Conservation (phyloP, 1,140 invertebrate species). For the Cotesia vestalis region DNA sequence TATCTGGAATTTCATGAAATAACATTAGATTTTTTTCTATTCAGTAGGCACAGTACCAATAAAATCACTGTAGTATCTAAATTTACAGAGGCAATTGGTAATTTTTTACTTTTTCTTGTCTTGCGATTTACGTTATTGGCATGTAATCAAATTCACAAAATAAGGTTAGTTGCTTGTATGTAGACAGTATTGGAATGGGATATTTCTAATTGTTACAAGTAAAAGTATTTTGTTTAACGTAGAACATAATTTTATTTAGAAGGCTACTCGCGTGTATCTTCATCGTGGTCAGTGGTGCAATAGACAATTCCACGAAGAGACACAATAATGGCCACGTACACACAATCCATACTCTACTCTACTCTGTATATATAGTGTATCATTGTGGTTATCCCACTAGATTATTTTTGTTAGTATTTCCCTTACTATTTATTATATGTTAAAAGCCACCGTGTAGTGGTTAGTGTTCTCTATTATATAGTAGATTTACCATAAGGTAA, state of each 20-base stretch:
- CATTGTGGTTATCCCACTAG: too few species aligned
- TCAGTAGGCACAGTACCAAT: background rate
- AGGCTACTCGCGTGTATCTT: conserved; percentile 29
- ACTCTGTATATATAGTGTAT: too few species aligned
- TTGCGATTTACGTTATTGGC: too few species aligned
- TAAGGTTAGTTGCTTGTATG: too few species aligned
- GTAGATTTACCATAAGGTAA: conserved; percentile 2
- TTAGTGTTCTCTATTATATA: conserved; percentile 11
- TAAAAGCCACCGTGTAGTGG: background rate
- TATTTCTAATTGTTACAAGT: too few species aligned
- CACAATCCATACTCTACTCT: too few species aligned
- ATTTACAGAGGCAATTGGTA: background rate
- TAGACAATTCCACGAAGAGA: conserved; percentile 22
- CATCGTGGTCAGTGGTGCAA: conserved; percentile 27
- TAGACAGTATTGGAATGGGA: too few species aligned
- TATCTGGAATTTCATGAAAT: conserved; percentile 1
- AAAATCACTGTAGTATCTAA: background rate
- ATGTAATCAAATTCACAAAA: too few species aligned
- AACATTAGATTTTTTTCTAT: background rate
- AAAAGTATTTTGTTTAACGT: too few species aligned
- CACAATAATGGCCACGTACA: too few species aligned
- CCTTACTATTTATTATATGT: background rate
- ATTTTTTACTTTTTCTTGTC: conserved; percentile 14
- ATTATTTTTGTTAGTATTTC: too few species aligned
- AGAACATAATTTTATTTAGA: background rate